Conservation (phyloP, 1,140 invertebrate species). For the Sminthurides bifidus region DNA sequence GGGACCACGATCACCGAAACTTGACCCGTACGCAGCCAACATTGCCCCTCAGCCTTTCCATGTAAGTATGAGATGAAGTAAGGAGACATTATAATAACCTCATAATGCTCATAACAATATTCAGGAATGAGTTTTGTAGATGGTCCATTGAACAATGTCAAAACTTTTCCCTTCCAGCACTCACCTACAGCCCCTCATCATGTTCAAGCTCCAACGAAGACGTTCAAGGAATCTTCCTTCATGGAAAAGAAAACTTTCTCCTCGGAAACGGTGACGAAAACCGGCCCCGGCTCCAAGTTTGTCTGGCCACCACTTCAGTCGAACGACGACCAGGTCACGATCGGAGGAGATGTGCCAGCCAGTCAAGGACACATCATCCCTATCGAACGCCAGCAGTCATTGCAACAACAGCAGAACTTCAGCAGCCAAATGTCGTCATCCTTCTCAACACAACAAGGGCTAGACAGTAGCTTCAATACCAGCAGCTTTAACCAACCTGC, state of each 20-base stretch:
- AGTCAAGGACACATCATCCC: constrained; percentile 13
- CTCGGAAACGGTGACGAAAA: constrained; percentile 21
- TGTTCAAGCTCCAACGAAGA: constrained; percentile 18
- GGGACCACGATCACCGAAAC: too few species aligned
- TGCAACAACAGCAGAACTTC: constrained; percentile 25
- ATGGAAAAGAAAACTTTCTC: constrained; percentile 13
- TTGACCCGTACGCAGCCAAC: constrained; percentile 32
- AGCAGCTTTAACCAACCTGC: not conserved
- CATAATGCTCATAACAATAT: too few species aligned
- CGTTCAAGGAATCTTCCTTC: not conserved
- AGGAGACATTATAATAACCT: too few species aligned
- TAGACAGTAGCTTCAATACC: not conserved
- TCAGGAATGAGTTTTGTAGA: too few species aligned
- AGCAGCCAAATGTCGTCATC: constrained; percentile 9
- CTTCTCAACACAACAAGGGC: too few species aligned
- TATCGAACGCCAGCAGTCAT: constrained; percentile 12
- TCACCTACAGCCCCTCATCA: constrained; percentile 17
- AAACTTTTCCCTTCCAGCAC: constrained; percentile 8
- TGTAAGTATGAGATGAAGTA: too few species aligned
- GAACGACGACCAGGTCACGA: constrained; percentile 21
- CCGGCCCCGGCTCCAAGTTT: constrained; percentile 35
- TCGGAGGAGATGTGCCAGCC: not conserved
- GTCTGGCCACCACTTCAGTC: constrained; percentile 46
- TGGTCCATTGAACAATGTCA: too few species aligned
- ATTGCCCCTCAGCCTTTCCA: constrained; percentile 37